A percentile compares a stretch with the other conserved stretches of the same genome.
These are phyloP conservation scores for Netelia fuscicornis DNA, from an alignment of 2,888 invertebrate genomes.

Conservation along the genomic window DNA sequence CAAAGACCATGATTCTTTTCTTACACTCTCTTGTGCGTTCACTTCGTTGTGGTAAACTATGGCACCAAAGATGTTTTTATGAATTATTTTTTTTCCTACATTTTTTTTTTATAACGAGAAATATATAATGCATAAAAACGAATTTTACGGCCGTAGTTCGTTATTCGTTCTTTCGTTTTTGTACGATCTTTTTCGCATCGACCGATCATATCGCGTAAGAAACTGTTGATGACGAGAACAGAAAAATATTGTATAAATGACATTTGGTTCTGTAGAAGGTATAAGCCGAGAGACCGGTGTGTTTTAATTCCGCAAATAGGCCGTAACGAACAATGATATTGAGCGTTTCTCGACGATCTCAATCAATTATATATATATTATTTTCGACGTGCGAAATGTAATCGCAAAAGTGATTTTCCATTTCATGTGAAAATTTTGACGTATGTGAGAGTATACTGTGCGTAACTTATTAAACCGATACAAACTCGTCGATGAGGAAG, in stretches of 20 bases:
- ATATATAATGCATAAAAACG: conserved; percentile 48
- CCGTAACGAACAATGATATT: conserved; percentile 33
- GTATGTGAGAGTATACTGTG: conserved; percentile 22
- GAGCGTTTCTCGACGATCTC: conserved; percentile 3
- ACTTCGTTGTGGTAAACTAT: conserved; percentile 75
- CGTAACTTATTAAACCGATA: conserved; percentile 34
- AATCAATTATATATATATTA: background rate
- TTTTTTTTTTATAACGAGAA: conserved; percentile 67
- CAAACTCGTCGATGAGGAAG: conserved; percentile 41
- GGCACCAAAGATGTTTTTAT: conserved; percentile 82
- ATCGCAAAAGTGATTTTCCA: conserved; percentile 34
- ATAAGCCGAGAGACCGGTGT: background rate
- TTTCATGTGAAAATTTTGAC: conserved; percentile 52
- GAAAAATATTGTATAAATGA: conserved; percentile 32
- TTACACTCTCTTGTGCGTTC: conserved; percentile 70
- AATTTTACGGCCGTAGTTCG: conserved; percentile 54
- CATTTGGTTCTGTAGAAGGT: background rate
- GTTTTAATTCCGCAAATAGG: conserved; percentile 23
- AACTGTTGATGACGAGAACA: conserved; percentile 11
- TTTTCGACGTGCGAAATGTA: conserved; percentile 52
- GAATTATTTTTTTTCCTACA: conserved; percentile 68
- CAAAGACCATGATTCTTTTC: conserved; percentile 47
- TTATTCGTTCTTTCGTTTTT: conserved; percentile 54
- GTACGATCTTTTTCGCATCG: conserved; percentile 56
- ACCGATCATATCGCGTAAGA: conserved; percentile 42